Evolutionary conservation across 1,140 invertebrate genomes (phyloP), one percentile per base, ranked within the genome.

Genomic region (Frieseomelitta varia): DNA sequence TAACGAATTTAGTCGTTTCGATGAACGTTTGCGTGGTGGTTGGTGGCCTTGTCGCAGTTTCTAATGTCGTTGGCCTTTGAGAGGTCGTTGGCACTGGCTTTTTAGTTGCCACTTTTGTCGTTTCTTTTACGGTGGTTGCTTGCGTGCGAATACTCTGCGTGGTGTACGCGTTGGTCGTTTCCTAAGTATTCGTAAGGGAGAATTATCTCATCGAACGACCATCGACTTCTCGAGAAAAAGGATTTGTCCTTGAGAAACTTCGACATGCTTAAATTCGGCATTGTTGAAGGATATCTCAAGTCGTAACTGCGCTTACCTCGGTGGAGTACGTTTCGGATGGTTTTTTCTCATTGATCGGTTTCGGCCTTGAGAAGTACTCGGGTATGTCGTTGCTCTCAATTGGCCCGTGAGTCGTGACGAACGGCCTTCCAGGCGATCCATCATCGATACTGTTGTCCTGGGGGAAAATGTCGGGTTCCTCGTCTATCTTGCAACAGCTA

Each of bases 401-500:
- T 0, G 93, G 88, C 78, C 87, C 86, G n/a, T 87, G 55, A 53
- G 91, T 91, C 24, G 93, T 92, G 55, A 91, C 74, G 34, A 91
- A 92, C 10, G 91, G 90, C 55, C 92, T 93, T 61, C 88, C 72
- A 4, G 92, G 71, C 12, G 88, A 88, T 21, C 89, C 90, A 63
- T 95, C 93, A 61, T 95, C 93, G 61, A 94, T 94, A 0, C 90
- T 91, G 72, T 94, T 94, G 72, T 95, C 95, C 85, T 96, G 95
- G 1, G 93, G 92, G n/a, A 92, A 93, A 11, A 93, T 84, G 56
- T 94, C 93, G 14, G 95, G 88, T 90, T 95, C 91, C 88, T 94
- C 89, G 90, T 93, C 94, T 67, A 97, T 95, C 88, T 97, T 97
- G 94, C 98, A 99, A 91, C 98, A 99, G 55, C 97, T 98, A 67